Conservation (phyloP, 2,888 invertebrate species). For the Drosophila lutescens region DNA sequence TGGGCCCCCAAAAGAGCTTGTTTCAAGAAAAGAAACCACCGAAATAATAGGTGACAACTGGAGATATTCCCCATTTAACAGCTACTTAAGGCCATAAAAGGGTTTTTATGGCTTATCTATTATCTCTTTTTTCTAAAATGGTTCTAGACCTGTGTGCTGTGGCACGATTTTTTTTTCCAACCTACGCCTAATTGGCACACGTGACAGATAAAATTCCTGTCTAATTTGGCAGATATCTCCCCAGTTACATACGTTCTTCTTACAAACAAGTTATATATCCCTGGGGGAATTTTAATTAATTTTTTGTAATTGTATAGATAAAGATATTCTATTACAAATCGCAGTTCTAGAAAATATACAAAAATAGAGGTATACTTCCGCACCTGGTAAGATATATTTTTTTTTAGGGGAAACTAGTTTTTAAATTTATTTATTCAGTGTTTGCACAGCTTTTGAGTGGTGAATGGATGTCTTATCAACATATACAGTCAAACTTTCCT, state of each 20-base stretch:
- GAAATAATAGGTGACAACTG: conserved; percentile 4
- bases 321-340: background rate
- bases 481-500: background rate
- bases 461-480: background rate
- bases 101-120: conserved; percentile 17
- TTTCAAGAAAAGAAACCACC: conserved; percentile 1
- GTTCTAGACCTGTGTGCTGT: background rate
- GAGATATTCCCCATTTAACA: background rate
- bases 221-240: conserved; percentile 4
- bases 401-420: conserved; percentile 5
- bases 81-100: background rate
- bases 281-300: background rate
- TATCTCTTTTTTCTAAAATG: background rate
- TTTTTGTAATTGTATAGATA: background rate
- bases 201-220: conserved; percentile 24
- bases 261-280: background rate
- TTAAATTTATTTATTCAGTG: conserved; percentile 2
- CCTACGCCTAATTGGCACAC: conserved; percentile 25
- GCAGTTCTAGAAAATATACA: background rate
- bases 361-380: conserved; percentile 1
- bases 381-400: background rate
- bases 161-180: background rate
- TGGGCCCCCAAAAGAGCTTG: background rate
- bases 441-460: conserved; percentile 5
- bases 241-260: background rate